Evolutionary conservation across 2,888 invertebrate species (phyloP), one percentile per base, ranked within the genome.

Genomic region (Argyresthia goedartella): DNA sequence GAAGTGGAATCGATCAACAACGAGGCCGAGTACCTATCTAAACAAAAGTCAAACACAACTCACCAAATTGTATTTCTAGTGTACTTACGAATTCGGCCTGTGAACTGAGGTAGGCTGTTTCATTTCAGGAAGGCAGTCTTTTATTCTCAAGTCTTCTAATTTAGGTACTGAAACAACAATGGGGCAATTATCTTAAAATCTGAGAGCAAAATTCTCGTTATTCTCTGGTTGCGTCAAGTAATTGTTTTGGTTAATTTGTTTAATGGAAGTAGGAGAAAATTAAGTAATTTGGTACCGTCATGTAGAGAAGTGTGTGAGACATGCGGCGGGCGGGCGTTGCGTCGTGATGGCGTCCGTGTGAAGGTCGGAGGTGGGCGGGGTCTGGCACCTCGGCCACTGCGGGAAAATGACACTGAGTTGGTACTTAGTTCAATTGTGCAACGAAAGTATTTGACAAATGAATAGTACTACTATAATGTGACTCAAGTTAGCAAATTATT

Each of bases 311-410:
- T 64, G 61, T 80, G 81, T 13, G 79, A 76, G 47, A 71, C 64
- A 60, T 78, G 79, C 16, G 67, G 54, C 41, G 91, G 89, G 54
- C 93, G 88, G 56, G 91, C 91, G 67, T 91, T 92, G 57, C 94
- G 89, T 54, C 93, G 89, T 61, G 94, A 94, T 46, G 94, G 94
- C 10, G 93, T 92, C 60, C 95, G 88, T 52, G 92, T 92, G 77
- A 95, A 94, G 55, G 90, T 87, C 46, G 94, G 93, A 54, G 92
- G 93, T 50, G 91, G 90, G 51, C 85, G 70, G 50, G 81, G 79
- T 33, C 90, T 76, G 52, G 87, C 71, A 8, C 91, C 91, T 58
- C 93, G 85, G 35, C 91, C 91, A 69, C 93, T 91, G 61, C 16
- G 25, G 25, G 25, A 49, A 41, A 50, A 53, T 4, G 8, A 42